Conservation (phyloP, 92 coral and sea anemone genomes). For the Micromussa lordhowensis region DNA sequence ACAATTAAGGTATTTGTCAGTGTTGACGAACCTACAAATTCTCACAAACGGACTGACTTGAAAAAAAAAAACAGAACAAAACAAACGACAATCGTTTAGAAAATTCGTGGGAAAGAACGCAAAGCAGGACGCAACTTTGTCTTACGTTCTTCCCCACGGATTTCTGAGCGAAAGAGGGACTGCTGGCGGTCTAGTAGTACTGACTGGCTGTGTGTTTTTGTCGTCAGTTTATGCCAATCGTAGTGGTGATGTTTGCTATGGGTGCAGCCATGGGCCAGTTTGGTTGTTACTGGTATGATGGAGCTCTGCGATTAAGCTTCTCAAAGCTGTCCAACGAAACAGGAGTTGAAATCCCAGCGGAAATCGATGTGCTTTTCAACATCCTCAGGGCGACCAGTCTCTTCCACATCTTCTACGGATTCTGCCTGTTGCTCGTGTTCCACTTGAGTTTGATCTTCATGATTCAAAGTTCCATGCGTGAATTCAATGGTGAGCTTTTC, state of each 20-base stretch:
- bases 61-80: too few species aligned
- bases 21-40: too few species aligned
- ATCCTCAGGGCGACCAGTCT: conserved; percentile 88
- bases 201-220: background rate
- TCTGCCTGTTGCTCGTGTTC: conserved; percentile 79
- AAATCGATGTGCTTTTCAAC: conserved; percentile 76
- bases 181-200: too few species aligned
- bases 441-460: conserved; percentile 86
- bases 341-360: conserved; percentile 64
- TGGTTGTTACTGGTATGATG: conserved; percentile 89
- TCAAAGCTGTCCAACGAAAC: conserved; percentile 55
- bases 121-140: too few species aligned
- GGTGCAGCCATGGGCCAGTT: conserved; percentile 96
- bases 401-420: conserved; percentile 88
- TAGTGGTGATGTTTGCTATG: conserved; percentile 74
- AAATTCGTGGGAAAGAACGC: too few species aligned
- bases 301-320: conserved; percentile 80
- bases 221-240: conserved; percentile 76
- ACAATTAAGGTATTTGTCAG: background rate
- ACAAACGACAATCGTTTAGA: background rate
- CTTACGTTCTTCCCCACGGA: too few species aligned
- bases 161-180: too few species aligned
- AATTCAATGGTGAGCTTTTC: conserved; percentile 77
- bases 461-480: conserved; percentile 93
- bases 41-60: background rate